Evolutionary conservation across 1,140 invertebrate species (phyloP).

Genomic region (Dendroctonus valens): DNA sequence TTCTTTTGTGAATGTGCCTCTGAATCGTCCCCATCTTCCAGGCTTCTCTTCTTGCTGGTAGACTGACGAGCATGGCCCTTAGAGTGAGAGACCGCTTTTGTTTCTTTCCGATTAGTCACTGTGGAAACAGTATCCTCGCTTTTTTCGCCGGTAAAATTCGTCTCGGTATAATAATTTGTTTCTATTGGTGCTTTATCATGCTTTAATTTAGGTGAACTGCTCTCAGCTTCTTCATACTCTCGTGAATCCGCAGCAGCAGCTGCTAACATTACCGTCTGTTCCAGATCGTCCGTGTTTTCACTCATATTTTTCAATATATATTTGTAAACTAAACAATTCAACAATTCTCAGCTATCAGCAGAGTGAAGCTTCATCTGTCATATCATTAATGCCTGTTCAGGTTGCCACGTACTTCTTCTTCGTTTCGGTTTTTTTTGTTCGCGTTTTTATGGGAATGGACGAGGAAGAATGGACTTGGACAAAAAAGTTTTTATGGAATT

Average conservation of each 20-base stretch:
- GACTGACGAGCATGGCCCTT: not conserved
- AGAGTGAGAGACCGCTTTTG: not conserved
- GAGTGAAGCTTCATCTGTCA: no score
- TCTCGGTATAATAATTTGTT: constrained; percentile 2
- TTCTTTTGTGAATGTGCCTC: not conserved
- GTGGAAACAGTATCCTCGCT: not conserved
- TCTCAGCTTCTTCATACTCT: constrained; percentile 26
- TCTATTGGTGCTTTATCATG: not conserved
- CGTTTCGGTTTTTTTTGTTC: no score
- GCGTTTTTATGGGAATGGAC: no score
- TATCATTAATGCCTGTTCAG: no score
- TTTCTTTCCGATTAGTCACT: not conserved
- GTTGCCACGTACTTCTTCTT: no score
- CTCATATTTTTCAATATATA: constrained; percentile 9
- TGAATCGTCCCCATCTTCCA: not conserved
- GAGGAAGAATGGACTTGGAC: no score
- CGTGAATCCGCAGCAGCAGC: constrained; percentile 47
- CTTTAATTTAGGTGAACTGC: not conserved
- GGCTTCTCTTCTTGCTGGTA: not conserved
- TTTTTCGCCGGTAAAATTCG: not conserved
- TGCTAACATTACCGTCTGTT: constrained; percentile 45
- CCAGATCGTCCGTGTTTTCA: constrained; percentile 44
- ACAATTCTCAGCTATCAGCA: no score
- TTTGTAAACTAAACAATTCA: no score
- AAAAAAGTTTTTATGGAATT: no score